Percentiles rank a stretch among this genome's conserved stretches.
Evolutionary conservation across 2,797 vertebrate species (phyloP).

Genomic region (Sebastes kiyomatsui): DNA sequence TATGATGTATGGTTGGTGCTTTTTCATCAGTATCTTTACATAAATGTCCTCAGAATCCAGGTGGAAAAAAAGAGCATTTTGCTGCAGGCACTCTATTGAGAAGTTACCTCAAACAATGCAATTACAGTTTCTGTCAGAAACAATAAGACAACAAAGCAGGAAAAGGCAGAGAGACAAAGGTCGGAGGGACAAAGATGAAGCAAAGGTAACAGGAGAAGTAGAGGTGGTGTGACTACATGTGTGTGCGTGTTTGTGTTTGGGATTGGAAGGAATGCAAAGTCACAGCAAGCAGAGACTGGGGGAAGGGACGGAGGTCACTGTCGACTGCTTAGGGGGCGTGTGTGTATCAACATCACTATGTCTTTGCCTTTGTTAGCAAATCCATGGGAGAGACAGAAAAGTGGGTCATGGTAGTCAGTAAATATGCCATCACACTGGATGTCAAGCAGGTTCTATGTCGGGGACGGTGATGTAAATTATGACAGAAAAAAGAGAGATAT

Average conservation of each 20-base stretch:
- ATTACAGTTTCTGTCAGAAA: background rate
- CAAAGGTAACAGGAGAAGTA: background rate
- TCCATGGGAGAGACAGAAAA: background rate
- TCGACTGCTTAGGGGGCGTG: background rate
- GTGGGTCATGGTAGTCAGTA: background rate
- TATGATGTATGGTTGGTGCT: background rate
- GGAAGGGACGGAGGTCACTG: background rate
- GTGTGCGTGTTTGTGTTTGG: background rate
- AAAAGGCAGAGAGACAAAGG: background rate
- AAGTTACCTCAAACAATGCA: background rate
- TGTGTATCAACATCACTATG: background rate
- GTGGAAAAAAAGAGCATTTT: background rate
- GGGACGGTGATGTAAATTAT: background rate
- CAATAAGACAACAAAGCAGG: background rate
- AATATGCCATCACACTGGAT: background rate
- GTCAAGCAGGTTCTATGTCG: background rate
- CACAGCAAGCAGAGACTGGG: background rate
- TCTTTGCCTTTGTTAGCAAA: background rate
- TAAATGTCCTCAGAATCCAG: background rate
- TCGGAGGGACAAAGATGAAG: background rate
- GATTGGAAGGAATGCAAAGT: slow-evolving; percentile 18
- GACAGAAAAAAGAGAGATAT: background rate
- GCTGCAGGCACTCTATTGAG: background rate
- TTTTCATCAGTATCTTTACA: background rate
- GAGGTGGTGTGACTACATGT: background rate